Evolutionary conservation across 2,113 vertebrate species (phyloP).

Genomic region (Urocolius indicus): DNA sequence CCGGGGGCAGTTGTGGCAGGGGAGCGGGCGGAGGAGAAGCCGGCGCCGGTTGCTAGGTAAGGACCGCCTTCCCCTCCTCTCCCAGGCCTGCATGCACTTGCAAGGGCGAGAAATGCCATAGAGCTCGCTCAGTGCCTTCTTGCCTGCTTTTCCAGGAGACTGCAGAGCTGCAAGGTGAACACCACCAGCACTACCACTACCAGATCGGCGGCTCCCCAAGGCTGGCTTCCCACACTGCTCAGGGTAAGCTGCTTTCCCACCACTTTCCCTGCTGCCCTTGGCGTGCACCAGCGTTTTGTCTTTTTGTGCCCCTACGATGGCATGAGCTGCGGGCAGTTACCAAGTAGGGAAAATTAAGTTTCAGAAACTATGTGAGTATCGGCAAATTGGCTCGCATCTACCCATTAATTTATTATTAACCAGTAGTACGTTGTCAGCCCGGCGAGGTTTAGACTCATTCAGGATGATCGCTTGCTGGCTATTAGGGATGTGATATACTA

Average conservation of each 20-base stretch:
- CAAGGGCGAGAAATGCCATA: slow-evolving; percentile 16
- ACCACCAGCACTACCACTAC: not conserved
- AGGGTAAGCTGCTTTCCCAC: slow-evolving; percentile 42
- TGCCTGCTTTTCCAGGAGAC: slow-evolving; percentile 68
- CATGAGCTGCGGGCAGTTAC: not conserved
- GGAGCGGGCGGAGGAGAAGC: slow-evolving; percentile 51
- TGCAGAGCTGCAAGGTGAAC: slow-evolving; percentile 62
- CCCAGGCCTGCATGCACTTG: slow-evolving; percentile 60
- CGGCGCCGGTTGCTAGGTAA: slow-evolving; percentile 64
- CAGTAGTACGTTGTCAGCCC: not conserved
- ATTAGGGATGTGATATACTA: not conserved
- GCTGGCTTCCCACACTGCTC: not conserved
- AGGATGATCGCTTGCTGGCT: not conserved
- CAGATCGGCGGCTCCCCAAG: not conserved
- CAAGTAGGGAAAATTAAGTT: slow-evolving; percentile 40
- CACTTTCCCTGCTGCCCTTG: not conserved
- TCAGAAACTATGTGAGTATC: slow-evolving; percentile 16
- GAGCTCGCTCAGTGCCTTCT: slow-evolving; percentile 56
- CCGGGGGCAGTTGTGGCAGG: slow-evolving; percentile 69
- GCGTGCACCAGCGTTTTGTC: not conserved
- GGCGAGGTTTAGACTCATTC: not conserved
- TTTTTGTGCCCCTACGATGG: not conserved
- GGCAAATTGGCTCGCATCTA: not conserved
- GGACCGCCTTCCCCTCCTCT: slow-evolving; percentile 61
- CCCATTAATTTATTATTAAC: not conserved